Base-by-base conservation (phyloP, 2,797 vertebrate genomes). In the Propithecus deckenii region DNA sequence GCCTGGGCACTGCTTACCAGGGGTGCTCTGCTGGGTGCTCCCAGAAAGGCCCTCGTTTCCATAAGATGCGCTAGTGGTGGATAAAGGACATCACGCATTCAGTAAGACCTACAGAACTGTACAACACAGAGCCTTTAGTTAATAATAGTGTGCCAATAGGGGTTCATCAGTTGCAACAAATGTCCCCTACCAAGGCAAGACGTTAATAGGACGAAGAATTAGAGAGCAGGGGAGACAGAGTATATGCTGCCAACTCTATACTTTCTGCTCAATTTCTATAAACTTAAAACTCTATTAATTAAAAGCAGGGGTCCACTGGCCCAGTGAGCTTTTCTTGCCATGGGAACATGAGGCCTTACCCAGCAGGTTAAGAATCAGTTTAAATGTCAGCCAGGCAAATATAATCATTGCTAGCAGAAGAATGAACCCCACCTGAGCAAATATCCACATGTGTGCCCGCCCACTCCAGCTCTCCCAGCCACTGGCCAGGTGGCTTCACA, bases 331-430 rank as follows among this genome's bases (percentile, higher is more conserved):
- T 35, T 74, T 32, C 71, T 61, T 79, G 57, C 35, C 85, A 65
- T 71, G 25, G 25, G 48, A 91, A 80, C n/a, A 0, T 22, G 25
- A 35, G 13, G 30, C 67, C 63, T 83, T 63, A n/a, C 20, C 50
- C 61, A 93, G 92, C 74, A 76, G 67, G 89, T 41, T 86, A 97
- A 96, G 80, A 94, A 94, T 41, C 50, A 10, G 35, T 69, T 97
- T 96, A 98, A 96, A 97, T 84, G 96, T 95, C 91, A 94, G 89
- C 86, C 84, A 91, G 93, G 93, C 93, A 92, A 87, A 83, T 35
- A 7, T 55, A 96, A 96, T 96, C 96, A 96, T 85, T 11, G 52
- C 85, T 7, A 28, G 0, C 20, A 74, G 75, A 95, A 93, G 83
- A 94, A 65, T n/a, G 83, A 78, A 87, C 75, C 92, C 13, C 75